These are phyloP conservation scores for Riparia riparia DNA, from an alignment of 2,113 vertebrate species.

Conservation along the genomic window DNA sequence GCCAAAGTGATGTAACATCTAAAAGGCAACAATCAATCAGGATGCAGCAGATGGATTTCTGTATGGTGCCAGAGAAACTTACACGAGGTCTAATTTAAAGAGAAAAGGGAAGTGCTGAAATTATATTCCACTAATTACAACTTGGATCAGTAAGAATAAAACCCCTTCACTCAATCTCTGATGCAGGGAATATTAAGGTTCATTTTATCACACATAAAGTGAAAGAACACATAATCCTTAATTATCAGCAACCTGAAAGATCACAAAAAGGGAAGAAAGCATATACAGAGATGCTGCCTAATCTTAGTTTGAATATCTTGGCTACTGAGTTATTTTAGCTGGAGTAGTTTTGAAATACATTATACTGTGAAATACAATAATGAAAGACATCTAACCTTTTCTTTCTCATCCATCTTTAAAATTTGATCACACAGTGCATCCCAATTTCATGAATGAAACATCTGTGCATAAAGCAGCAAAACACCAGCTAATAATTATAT, in stretches of 20 bases:
- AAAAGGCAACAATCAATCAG: neutral
- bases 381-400: neutral
- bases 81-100: neutral
- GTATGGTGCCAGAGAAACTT: neutral
- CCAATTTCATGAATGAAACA: neutral
- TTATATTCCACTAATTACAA: neutral
- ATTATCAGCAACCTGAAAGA: neutral
- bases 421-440: neutral
- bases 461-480: neutral
- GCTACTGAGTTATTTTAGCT: neutral
- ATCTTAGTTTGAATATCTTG: neutral
- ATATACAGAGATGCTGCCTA: neutral
- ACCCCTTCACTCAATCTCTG: neutral
- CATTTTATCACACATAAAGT: neutral
- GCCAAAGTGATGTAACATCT: slow-evolving; percentile 98
- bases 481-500: neutral
- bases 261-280: neutral
- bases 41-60: neutral
- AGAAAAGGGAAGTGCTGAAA: neutral
- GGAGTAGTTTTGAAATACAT: neutral
- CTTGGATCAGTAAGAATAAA: neutral
- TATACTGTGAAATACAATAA: neutral
- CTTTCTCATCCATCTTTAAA: neutral
- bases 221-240: neutral
- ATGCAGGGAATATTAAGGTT: neutral